phyloP scores from a whole-genome alignment of 2,888 invertebrate genomes.

The Chloroclysta siterata region DNA sequence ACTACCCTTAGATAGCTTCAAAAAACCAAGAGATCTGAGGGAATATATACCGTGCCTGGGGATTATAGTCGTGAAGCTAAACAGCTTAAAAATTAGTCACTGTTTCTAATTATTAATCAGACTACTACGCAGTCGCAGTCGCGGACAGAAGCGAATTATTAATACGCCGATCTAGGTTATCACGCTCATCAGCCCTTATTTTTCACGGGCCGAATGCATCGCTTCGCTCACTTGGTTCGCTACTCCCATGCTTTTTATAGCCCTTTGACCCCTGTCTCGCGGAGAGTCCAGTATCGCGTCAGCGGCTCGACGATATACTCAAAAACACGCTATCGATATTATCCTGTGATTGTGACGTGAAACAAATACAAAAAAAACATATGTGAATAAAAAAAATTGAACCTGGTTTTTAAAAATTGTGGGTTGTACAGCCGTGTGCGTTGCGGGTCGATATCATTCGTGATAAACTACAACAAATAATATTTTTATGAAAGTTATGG shows the following conservation, averaged over 20 bases:
- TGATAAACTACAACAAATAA: not conserved
- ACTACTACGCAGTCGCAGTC: not conserved
- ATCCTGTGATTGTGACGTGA: slow-evolving; percentile 2
- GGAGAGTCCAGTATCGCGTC: slow-evolving; percentile 55
- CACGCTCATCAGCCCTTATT: slow-evolving; percentile 60
- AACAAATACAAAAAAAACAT: not conserved
- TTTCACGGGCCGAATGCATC: slow-evolving; percentile 65
- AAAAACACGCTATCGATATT: slow-evolving; percentile 21
- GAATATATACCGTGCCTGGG: too few relatives aligned
- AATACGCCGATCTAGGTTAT: slow-evolving; percentile 59
- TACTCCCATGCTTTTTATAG: slow-evolving; percentile 67
- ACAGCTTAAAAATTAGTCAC: too few relatives aligned
- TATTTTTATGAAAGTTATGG: not conserved
- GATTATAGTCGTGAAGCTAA: too few relatives aligned
- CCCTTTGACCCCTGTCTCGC: slow-evolving; percentile 50
- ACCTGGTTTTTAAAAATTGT: slow-evolving; percentile 9
- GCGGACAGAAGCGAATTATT: slow-evolving; percentile 15
- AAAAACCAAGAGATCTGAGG: too few relatives aligned
- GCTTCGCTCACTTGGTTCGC: slow-evolving; percentile 62
- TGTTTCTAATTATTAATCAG: not conserved
- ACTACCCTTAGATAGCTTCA: too few relatives aligned
- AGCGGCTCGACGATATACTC: slow-evolving; percentile 53
- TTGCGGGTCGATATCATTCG: slow-evolving; percentile 17
- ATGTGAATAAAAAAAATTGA: slow-evolving; percentile 1
- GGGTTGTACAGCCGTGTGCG: slow-evolving; percentile 12